Evolutionary conservation across 2,888 invertebrate species (phyloP), one percentile per base, ranked within the genome.

Genomic region (Eupithecia insigniata): DNA sequence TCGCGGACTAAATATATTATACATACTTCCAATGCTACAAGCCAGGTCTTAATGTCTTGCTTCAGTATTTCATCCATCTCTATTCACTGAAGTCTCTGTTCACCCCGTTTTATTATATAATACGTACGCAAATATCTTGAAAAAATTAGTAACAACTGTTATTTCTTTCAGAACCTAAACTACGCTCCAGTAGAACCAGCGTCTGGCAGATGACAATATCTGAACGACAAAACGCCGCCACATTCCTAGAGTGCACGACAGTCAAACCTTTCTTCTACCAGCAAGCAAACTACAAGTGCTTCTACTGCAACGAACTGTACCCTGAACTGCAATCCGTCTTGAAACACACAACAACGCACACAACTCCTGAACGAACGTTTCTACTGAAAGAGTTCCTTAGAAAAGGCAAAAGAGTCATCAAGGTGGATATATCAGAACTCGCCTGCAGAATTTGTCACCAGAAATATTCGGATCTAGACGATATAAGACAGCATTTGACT

Each of bases 191-290:
- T 12, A 62, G 71, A 26, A 91, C 92, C 51, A 93, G 92, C 81
- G 82, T 92, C 61, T 94, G 93, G 93, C 92, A 93, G 89, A 92
- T 93, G 93, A 93, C 93, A 1, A 86, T 90, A 81, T 89, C 90
- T 36, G 93, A 93, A 80, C 82, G 93, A 66, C 88, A 92, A 78
- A 93, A 93, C 78, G 93, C 93, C 12, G 93, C 93, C 0, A 90
- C 90, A 0, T 92, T 93, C 78, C 78, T 94, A 36, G 91, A 93
- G 77, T 83, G 77, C 78, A 92, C 93, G 0, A 91, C 91, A 1
- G 84, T 92, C 76, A 90, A 87, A 76, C 93, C 93, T 0, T 94
- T 94, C 78, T 90, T 88, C 83, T 93, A 92, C 72, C 92, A 92
- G 61, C 92, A 93, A 81, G 93, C 92, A 0, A 93, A 90, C 81